Evolutionary conservation across 1,140 invertebrate species (phyloP).

Genomic region (Aphelenchoides besseyi): DNA sequence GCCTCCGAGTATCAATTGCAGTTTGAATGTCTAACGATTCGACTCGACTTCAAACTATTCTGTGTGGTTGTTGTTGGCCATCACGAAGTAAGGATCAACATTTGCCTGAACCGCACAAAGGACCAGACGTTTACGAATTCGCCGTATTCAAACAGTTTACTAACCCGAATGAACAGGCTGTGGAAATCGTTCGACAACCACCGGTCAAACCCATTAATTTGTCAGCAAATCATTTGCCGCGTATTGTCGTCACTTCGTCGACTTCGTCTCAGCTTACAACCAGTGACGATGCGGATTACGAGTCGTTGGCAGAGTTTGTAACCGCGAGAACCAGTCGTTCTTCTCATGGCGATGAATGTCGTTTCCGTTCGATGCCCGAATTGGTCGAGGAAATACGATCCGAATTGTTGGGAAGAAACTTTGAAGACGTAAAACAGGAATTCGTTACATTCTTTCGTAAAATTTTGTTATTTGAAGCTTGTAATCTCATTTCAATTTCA

Average conservation of each 20-base stretch:
- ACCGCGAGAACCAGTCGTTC: background rate
- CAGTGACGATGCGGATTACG: background rate
- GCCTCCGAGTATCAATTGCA: background rate
- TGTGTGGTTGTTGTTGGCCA: background rate
- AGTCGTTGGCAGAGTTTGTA: background rate
- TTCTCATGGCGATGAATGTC: background rate
- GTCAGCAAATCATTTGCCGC: too few relatives aligned
- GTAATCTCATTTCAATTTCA: background rate
- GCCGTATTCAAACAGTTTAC: background rate
- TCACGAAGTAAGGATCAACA: background rate
- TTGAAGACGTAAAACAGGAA: constrained; percentile 18
- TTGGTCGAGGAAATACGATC: background rate
- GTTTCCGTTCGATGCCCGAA: background rate
- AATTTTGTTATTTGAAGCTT: constrained; percentile 8
- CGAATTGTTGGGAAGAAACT: background rate
- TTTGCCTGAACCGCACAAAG: background rate
- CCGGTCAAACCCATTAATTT: background rate
- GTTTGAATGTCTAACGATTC: background rate
- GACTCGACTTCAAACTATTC: background rate
- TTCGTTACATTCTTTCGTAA: constrained; percentile 8
- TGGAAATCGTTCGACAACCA: background rate
- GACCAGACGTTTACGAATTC: background rate
- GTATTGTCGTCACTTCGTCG: background rate
- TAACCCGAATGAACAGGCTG: background rate
- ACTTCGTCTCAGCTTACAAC: background rate